Base-by-base conservation (phyloP, 2,113 vertebrate genomes). In the Puma concolor region DNA sequence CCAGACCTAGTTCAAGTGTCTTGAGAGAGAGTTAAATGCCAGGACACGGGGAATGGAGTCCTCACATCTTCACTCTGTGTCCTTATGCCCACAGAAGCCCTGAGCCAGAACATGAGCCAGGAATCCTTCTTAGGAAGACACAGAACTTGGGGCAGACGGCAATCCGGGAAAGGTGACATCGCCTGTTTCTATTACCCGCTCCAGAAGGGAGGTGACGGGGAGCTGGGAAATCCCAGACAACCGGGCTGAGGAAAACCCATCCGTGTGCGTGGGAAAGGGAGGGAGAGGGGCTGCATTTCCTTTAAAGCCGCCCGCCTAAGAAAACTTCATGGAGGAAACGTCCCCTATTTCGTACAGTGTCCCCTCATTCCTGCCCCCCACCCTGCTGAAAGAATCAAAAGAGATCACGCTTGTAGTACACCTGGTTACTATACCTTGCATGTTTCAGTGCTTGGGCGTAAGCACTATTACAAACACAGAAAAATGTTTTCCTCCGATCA, bases 211-310 rank as follows among this genome's bases (percentile, higher is more conserved):
- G 90, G 88, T 97, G 98, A 97, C 33, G 95, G 97, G 66, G 89
- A 98, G 93, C 97, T 97, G 97, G 84, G 92, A 99, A 97, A 97
- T 77, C 91, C 72, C 89, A 97, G 97, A 77, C 71, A 87, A 84
- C 67, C 44, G 64, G 94, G 87, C 98, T 4, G 57, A 98, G 95
- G 97, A 95, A 80, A 94, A 97, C 63, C 94, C 96, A 85, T 95
- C 93, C 69, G 50, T 69, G 84, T 0, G 0, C 69, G 97, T 50
- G 95, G 38, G 48, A 72, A 27, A 41, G 72, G 95, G 63, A 89
- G n/a, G 48, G 57, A 89, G 72, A 91, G 72, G 94, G 93, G 88
- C 50, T 7, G n/a, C 79, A 69, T 67, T 64, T 96, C 98, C 96
- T 95, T 91, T 94, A 76, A 97, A 98, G 92, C 88, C 86, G 96